phyloP scores from a whole-genome alignment of 2,797 vertebrate genomes.

The Scolopax rusticola region DNA sequence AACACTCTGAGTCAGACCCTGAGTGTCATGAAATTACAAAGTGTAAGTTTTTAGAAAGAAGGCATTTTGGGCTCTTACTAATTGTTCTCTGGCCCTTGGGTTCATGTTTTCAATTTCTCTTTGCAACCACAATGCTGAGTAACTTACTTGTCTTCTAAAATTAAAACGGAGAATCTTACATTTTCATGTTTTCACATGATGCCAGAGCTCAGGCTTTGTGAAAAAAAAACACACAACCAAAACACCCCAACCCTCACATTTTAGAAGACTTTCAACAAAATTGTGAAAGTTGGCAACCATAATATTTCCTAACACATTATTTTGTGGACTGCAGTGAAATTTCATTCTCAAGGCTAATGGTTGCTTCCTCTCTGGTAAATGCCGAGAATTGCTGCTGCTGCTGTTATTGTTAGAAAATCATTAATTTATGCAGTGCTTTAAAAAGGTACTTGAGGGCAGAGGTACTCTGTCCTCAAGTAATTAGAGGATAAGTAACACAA shows the following conservation, averaged over 20 bases:
- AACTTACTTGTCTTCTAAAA: constrained; percentile 50
- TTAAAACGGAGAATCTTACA: constrained; percentile 37
- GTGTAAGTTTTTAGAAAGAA: not conserved
- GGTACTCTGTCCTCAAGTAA: constrained; percentile 22
- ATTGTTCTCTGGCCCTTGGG: constrained; percentile 10
- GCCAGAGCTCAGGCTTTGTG: constrained; percentile 32
- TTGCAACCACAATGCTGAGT: constrained; percentile 49
- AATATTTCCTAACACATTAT: constrained; percentile 39
- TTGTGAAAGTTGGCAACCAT: constrained; percentile 23
- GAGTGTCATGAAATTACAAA: not conserved
- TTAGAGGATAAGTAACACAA: not conserved
- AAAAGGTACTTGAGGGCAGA: constrained; percentile 1
- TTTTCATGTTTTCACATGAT: constrained; percentile 52
- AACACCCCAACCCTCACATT: constrained; percentile 26
- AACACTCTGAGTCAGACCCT: not conserved
- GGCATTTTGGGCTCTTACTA: not conserved
- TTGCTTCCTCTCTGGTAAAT: constrained; percentile 43
- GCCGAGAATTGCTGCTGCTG: constrained; percentile 4
- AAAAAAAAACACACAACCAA: not conserved
- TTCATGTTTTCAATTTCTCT: constrained; percentile 60
- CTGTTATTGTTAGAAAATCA: constrained; percentile 26
- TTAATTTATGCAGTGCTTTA: constrained; percentile 36
- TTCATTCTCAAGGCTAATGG: constrained; percentile 35
- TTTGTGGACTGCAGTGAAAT: constrained; percentile 49
- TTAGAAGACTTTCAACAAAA: constrained; percentile 48